Evolutionary conservation across 2,888 invertebrate genomes (phyloP).

Genomic region (Lasius platythorax): DNA sequence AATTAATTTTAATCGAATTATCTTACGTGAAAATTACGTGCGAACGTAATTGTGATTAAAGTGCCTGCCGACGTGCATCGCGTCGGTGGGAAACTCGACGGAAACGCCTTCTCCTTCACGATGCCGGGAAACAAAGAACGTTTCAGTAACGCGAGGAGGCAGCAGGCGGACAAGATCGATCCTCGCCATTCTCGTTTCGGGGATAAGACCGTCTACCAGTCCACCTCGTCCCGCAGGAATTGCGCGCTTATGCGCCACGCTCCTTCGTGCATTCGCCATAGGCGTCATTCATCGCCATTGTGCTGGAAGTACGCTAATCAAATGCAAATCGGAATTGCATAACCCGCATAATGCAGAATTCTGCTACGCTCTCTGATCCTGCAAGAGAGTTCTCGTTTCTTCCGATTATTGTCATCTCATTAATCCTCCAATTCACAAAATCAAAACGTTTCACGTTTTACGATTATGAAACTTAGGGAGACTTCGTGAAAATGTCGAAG

Average conservation of each 20-base stretch:
- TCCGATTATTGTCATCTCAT: not conserved
- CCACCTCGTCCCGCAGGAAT: constrained; percentile 64
- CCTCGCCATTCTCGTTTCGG: constrained; percentile 68
- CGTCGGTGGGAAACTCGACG: constrained; percentile 37
- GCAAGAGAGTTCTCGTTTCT: not conserved
- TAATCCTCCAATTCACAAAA: not conserved
- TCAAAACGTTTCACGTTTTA: not conserved
- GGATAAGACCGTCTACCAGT: constrained; percentile 69
- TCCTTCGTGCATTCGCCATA: constrained; percentile 62
- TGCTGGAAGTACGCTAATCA: constrained; percentile 51
- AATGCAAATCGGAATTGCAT: constrained; percentile 53
- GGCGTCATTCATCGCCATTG: constrained; percentile 53
- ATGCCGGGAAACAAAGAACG: constrained; percentile 47
- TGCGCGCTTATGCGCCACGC: constrained; percentile 59
- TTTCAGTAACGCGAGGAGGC: constrained; percentile 61
- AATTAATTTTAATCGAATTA: constrained; percentile 1
- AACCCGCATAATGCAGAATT: constrained; percentile 32
- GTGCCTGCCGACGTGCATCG: not conserved
- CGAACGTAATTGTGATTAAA: constrained; percentile 37
- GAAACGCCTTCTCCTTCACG: constrained; percentile 47
- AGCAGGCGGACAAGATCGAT: constrained; percentile 69
- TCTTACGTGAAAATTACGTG: not conserved
- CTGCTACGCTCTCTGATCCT: constrained; percentile 4
- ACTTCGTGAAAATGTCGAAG: not conserved
- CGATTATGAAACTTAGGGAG: not conserved